These are phyloP conservation scores for Chironomus riparius DNA, from an alignment of 2,888 invertebrate species.

Conservation along the genomic window DNA sequence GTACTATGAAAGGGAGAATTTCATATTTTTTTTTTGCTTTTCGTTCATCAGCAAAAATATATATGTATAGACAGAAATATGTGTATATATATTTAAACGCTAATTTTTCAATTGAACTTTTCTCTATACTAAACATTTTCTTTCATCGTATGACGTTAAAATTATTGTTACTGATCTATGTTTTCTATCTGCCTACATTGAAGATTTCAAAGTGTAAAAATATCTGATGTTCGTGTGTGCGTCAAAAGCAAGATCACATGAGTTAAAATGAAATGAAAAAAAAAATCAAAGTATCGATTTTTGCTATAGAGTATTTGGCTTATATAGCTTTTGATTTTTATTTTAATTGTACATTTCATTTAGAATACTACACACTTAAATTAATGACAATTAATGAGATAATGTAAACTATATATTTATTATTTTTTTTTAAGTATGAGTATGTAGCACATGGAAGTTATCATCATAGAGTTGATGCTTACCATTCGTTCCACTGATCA, in stretches of 20 bases:
- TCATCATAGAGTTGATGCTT: constrained; percentile 32
- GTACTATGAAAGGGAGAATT: no score
- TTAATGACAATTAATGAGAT: no score
- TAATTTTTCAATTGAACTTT: constrained; percentile 19
- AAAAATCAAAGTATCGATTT: constrained; percentile 25
- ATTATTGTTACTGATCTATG: constrained; percentile 21
- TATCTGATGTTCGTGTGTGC: constrained; percentile 10
- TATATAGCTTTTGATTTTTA: not conserved
- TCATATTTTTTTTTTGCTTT: no score
- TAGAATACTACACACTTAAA: not conserved
- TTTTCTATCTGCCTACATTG: constrained; percentile 14
- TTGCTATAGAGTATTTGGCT: not conserved
- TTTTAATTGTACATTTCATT: not conserved
- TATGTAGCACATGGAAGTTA: not conserved
- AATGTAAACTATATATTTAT: no score
- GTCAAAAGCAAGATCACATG: constrained; percentile 23
- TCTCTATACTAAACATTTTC: constrained; percentile 4
- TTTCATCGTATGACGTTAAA: constrained; percentile 15
- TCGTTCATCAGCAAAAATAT: no score
- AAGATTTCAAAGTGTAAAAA: constrained; percentile 4
- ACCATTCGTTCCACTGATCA: constrained; percentile 66
- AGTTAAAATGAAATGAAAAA: constrained; percentile 6
- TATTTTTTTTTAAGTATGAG: no score
- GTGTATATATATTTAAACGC: not conserved
- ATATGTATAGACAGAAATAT: not conserved